Evolutionary conservation across 2,797 vertebrate species (phyloP).

Genomic region (Graptemys geographica): DNA sequence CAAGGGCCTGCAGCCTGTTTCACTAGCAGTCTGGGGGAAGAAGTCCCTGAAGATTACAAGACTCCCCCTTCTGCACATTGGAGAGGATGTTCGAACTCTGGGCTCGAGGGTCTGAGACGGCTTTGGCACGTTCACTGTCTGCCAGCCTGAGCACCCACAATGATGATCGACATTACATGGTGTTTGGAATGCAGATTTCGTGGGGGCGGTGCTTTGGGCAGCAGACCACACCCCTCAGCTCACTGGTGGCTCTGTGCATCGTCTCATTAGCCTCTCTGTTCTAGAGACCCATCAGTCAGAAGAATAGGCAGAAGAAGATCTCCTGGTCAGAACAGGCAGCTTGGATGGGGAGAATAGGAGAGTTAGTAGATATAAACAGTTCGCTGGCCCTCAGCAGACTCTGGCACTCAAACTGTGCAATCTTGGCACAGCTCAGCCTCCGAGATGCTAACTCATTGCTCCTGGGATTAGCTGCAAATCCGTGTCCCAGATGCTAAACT

Average conservation of each 20-base stretch:
- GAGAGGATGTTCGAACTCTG: neutral
- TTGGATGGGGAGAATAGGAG: neutral
- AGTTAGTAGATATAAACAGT: neutral
- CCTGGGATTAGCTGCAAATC: neutral
- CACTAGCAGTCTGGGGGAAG: too few species aligned
- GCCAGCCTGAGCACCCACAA: neutral
- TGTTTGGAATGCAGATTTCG: neutral
- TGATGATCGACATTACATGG: rapidly evolving
- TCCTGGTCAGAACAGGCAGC: neutral
- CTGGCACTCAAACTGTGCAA: neutral
- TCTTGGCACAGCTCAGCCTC: too few species aligned
- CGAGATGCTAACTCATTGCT: neutral
- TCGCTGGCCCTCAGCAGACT: neutral
- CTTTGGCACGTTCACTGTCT: neutral
- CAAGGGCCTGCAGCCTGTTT: too few species aligned
- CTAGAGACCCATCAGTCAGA: neutral
- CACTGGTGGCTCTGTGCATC: neutral
- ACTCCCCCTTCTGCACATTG: too few species aligned
- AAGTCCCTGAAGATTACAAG: too few species aligned
- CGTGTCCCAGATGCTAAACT: neutral
- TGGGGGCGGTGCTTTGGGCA: neutral
- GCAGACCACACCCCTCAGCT: neutral
- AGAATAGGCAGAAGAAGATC: neutral
- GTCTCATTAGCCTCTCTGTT: neutral
- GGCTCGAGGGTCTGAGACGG: neutral